Conservation (phyloP, 2,797 vertebrate genomes). For the Pitangus sulphuratus region DNA sequence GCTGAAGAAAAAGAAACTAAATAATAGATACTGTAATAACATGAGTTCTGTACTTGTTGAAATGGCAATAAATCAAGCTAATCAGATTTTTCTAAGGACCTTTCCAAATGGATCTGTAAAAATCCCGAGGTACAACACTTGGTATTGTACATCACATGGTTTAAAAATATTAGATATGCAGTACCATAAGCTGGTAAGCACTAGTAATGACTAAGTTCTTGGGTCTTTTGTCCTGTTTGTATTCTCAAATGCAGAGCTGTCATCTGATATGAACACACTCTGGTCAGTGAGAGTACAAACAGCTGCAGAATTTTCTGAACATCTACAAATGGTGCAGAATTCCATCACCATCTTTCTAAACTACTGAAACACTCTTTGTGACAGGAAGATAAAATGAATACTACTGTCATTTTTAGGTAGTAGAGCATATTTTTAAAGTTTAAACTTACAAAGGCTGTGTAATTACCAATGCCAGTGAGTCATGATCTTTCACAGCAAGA, state of each 20-base stretch:
- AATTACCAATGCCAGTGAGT: conserved; percentile 44
- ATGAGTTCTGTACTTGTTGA: not conserved
- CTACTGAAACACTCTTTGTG: not conserved
- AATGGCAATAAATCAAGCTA: conserved; percentile 44
- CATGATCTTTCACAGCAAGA: conserved; percentile 25
- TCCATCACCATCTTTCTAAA: not conserved
- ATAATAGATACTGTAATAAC: conserved; percentile 20
- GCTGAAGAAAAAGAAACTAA: not conserved
- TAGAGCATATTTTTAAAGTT: conserved; percentile 33
- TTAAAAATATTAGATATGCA: conserved; percentile 1
- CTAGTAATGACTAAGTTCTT: not conserved
- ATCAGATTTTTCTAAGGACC: conserved; percentile 14
- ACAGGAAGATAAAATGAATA: conserved; percentile 28
- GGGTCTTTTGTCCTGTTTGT: not conserved
- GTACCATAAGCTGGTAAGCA: not conserved
- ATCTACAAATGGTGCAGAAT: conserved; percentile 31
- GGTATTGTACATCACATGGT: not conserved
- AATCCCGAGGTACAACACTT: conserved; percentile 13
- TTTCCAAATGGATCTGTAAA: conserved; percentile 41
- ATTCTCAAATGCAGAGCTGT: not conserved
- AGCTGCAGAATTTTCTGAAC: not conserved
- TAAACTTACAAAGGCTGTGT: conserved; percentile 1
- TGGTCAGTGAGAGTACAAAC: not conserved
- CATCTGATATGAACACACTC: not conserved
- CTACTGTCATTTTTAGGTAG: conserved; percentile 1